Conservation (phyloP, 2,888 invertebrate species). For the Pseudococcus viburni region DNA sequence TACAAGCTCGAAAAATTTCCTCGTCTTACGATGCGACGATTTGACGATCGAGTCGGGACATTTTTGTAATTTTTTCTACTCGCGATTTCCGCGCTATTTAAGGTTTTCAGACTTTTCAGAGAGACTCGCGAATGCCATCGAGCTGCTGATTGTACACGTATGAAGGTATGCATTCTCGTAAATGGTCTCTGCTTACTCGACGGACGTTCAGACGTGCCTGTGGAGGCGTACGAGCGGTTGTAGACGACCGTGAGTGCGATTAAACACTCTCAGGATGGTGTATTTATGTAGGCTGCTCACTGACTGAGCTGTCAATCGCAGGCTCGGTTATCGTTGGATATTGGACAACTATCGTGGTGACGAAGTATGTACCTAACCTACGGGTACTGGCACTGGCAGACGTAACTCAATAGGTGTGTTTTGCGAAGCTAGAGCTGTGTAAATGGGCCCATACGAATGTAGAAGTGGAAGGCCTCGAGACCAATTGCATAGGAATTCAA, state of each 20-base stretch:
- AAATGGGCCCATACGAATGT: too few relatives aligned
- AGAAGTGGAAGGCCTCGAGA: too few relatives aligned
- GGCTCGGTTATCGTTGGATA: not conserved
- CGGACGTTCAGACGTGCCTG: not conserved
- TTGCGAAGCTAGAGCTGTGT: too few relatives aligned
- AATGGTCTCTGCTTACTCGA: not conserved
- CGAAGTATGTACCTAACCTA: too few relatives aligned
- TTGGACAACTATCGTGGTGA: too few relatives aligned
- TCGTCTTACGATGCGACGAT: not conserved
- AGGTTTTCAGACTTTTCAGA: not conserved
- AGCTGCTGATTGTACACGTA: not conserved
- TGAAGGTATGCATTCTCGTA: not conserved
- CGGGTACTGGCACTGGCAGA: too few relatives aligned
- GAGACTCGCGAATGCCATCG: not conserved
- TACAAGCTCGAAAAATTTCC: not conserved
- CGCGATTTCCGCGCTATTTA: not conserved
- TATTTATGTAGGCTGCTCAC: not conserved
- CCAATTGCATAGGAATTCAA: too few relatives aligned
- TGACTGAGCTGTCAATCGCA: not conserved
- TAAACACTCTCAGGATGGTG: not conserved
- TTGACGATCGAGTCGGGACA: not conserved
- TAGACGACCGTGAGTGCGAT: conserved; percentile 12
- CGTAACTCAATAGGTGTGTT: too few relatives aligned
- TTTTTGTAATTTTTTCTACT: not conserved
- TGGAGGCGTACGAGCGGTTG: conserved; percentile 17